Evolutionary conservation across 2,113 vertebrate genomes (phyloP).

Genomic region (Rattus rattus): DNA sequence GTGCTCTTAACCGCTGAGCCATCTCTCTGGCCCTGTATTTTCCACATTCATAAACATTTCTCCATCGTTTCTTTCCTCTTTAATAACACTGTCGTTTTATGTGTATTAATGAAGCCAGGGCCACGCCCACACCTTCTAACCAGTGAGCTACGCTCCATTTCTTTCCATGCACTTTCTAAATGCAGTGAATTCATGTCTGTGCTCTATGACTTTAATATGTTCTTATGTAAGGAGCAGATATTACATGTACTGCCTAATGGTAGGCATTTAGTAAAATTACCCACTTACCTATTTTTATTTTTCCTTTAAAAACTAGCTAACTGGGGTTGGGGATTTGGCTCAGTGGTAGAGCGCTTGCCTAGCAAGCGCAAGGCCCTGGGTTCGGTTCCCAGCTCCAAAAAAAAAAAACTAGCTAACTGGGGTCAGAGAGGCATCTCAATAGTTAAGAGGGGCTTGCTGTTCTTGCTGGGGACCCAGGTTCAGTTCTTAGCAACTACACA

Average conservation of each 20-base stretch:
- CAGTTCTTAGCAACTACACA: neutral
- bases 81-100: neutral
- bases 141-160: neutral
- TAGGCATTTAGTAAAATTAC: neutral
- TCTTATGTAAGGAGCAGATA: neutral
- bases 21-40: no score
- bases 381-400: no score
- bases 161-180: constrained; percentile 15
- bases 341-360: no score
- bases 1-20: no score
- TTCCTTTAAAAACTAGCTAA: neutral
- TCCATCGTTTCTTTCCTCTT: neutral
- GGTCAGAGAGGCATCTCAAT: neutral
- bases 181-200: neutral
- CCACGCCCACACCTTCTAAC: neutral
- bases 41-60: neutral
- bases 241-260: neutral
- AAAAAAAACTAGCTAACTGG: neutral
- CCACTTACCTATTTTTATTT: neutral
- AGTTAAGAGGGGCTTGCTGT: neutral
- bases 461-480: neutral
- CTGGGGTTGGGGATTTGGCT: no score
- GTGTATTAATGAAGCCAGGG: neutral
- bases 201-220: neutral
- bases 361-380: no score